Evolutionary conservation across 92 coral and sea anemone species (phyloP).

Genomic region (Actinernus sp.): DNA sequence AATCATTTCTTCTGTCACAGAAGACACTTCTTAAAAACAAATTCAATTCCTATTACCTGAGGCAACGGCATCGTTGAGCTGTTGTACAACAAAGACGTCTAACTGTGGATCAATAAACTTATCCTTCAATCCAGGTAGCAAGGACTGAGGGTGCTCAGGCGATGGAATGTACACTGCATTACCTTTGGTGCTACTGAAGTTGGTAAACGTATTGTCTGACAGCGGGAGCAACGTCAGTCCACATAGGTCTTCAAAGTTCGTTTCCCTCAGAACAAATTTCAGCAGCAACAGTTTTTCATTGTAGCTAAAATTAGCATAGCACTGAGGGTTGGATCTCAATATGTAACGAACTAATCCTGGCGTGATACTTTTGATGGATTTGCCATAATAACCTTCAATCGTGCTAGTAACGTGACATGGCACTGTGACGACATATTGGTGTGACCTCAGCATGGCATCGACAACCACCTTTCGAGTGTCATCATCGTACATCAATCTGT

Average conservation of each 20-base stretch:
- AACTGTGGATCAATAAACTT: constrained; percentile 58
- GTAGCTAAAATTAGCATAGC: constrained; percentile 12
- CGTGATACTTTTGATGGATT: constrained; percentile 30
- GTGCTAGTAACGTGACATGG: constrained; percentile 56
- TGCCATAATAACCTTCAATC: not conserved
- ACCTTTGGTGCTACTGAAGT: constrained; percentile 20
- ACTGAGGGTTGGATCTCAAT: constrained; percentile 24
- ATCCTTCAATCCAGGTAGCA: constrained; percentile 70
- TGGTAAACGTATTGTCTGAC: constrained; percentile 43
- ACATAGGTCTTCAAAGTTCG: constrained; percentile 27
- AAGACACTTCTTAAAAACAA: no score
- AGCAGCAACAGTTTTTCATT: constrained; percentile 62
- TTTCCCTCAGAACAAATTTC: constrained; percentile 65
- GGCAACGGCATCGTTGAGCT: constrained; percentile 30
- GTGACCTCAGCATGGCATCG: constrained; percentile 12
- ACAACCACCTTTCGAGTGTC: constrained; percentile 13
- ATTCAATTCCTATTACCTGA: no score
- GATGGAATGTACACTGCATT: constrained; percentile 57
- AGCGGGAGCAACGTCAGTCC: constrained; percentile 81
- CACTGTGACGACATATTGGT: constrained; percentile 56
- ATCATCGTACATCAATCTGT: not conserved
- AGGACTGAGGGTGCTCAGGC: constrained; percentile 55
- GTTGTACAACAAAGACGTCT: constrained; percentile 16
- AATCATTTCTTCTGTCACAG: no score
- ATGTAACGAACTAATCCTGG: constrained; percentile 50